phyloP scores from a whole-genome alignment of 2,888 invertebrate species.

The Lypha dubia region DNA sequence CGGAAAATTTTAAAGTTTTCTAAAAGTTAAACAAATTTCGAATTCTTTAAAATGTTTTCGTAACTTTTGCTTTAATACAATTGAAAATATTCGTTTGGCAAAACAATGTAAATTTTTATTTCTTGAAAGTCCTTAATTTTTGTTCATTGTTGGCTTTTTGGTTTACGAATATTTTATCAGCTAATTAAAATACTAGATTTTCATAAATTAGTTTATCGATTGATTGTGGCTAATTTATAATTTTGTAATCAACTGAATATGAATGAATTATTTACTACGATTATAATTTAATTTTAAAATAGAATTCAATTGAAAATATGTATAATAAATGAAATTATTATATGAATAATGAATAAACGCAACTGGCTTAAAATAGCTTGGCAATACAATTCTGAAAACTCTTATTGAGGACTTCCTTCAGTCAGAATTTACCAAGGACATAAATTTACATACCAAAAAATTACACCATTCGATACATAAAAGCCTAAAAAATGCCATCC shows the following conservation, averaged over 20 bases:
- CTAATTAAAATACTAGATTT: slow-evolving; percentile 8
- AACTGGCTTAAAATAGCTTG: neutral
- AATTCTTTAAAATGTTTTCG: neutral
- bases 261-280: neutral
- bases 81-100: neutral
- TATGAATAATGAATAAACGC: neutral
- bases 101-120: neutral
- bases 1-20: neutral
- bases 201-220: neutral
- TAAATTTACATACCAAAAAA: too few relatives aligned
- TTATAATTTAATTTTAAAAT: slow-evolving; percentile 22
- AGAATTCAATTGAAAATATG: neutral
- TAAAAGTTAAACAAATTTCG: neutral
- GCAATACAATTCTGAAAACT: too few relatives aligned
- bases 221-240: too few relatives aligned
- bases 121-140: neutral
- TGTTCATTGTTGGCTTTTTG: neutral
- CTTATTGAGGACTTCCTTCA: too few relatives aligned
- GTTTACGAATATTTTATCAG: neutral
- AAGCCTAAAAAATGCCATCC: neutral
- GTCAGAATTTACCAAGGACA: too few relatives aligned
- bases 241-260: neutral
- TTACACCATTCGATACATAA: neutral
- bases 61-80: neutral
- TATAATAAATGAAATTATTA: neutral